Percentiles rank a stretch among this genome's conserved stretches.
Conservation (phyloP, 2,113 vertebrate genomes). For the Tauraco erythrolophus region DNA sequence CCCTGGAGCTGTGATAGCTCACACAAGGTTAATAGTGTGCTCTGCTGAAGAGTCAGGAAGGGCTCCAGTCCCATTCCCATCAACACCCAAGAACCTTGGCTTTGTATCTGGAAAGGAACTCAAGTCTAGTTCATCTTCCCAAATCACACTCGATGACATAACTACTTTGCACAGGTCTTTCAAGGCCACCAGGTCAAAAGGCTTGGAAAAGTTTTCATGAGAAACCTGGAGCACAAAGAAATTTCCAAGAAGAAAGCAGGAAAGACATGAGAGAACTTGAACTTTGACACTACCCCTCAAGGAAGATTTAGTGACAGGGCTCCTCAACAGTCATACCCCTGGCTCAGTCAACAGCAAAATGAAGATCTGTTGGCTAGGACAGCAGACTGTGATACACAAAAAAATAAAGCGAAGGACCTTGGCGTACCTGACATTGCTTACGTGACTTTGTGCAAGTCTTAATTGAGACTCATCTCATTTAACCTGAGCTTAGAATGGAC, state of each 20-base stretch:
- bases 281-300: too few relatives aligned
- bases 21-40: not conserved
- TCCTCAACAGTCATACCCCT: not conserved
- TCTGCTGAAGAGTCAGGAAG: not conserved
- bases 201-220: not conserved
- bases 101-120: not conserved
- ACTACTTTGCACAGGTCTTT: not conserved
- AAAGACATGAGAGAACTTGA: not conserved
- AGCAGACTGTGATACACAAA: accelerated
- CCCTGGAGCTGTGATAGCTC: not conserved
- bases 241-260: not conserved
- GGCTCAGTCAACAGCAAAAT: not conserved
- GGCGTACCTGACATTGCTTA: not conserved
- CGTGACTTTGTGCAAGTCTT: not conserved
- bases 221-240: not conserved
- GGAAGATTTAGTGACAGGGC: too few relatives aligned
- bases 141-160: accelerated
- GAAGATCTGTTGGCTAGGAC: not conserved
- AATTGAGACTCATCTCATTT: not conserved
- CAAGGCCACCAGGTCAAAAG: not conserved
- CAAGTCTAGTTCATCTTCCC: not conserved
- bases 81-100: accelerated
- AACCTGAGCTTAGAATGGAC: not conserved
- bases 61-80: not conserved
- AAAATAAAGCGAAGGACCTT: accelerated